A percentile compares a stretch with the other conserved stretches of the same genome.
Conservation (phyloP, 1,140 invertebrate species). For the Mercenaria mercenaria region DNA sequence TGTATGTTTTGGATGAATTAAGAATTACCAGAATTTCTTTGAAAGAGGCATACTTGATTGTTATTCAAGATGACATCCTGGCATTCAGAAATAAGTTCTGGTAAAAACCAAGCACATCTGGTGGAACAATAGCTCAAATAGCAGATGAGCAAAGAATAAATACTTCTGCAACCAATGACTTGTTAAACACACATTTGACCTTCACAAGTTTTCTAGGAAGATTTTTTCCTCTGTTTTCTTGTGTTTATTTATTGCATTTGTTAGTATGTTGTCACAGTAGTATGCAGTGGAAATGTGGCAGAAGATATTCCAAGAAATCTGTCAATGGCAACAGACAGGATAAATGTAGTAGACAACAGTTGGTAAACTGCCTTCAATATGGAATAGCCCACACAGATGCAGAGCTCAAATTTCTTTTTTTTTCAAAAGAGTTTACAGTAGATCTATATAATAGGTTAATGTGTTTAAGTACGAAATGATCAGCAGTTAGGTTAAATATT, state of each 20-base stretch:
- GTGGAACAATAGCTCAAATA: conserved; percentile 22
- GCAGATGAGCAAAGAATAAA: conserved; percentile 42
- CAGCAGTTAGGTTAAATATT: too few relatives aligned
- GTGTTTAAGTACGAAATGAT: too few relatives aligned
- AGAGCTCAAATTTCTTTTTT: not conserved
- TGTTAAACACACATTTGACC: conserved; percentile 41
- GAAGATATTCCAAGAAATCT: not conserved
- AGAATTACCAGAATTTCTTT: conserved; percentile 37
- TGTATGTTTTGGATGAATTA: conserved; percentile 39
- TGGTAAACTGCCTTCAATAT: not conserved
- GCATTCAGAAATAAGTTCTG: conserved; percentile 41
- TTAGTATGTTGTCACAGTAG: conserved; percentile 23
- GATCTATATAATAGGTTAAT: too few relatives aligned
- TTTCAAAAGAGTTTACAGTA: not conserved
- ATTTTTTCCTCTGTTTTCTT: conserved; percentile 7
- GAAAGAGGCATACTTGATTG: conserved; percentile 41
- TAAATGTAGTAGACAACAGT: not conserved
- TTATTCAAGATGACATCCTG: conserved; percentile 52
- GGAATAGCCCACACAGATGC: not conserved
- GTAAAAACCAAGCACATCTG: conserved; percentile 50
- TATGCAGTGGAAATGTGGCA: conserved; percentile 7
- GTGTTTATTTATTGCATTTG: conserved; percentile 25
- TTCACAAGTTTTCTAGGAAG: conserved; percentile 11
- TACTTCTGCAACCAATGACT: conserved; percentile 33
- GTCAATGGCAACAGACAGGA: not conserved